These are phyloP conservation scores for Drosophila formosana DNA, from an alignment of 2,888 invertebrate species.

Conservation along the genomic window DNA sequence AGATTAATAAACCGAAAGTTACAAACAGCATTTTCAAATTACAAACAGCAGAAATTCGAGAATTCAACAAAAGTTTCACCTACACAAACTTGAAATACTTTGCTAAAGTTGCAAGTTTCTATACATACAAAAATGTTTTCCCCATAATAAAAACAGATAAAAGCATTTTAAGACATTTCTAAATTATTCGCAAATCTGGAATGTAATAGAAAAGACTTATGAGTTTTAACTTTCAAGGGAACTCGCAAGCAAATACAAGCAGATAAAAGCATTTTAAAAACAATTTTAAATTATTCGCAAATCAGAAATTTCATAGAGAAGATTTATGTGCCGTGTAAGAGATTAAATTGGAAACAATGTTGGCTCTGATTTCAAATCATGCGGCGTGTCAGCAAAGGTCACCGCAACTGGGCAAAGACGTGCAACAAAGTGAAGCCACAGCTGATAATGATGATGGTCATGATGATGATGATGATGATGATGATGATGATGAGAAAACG, in stretches of 20 bases:
- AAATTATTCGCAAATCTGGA: conserved; percentile 9
- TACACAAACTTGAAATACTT: neutral
- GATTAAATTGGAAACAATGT: conserved; percentile 46
- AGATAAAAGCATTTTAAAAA: neutral
- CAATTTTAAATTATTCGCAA: conserved; percentile 4
- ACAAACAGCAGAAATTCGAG: neutral
- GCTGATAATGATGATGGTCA: conserved; percentile 33
- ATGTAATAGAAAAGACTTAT: conserved; percentile 18
- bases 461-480: conserved; percentile 28
- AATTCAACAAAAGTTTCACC: neutral
- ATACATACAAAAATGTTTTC: neutral
- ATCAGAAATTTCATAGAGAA: conserved; percentile 2
- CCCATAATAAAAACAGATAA: neutral
- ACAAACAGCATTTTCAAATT: neutral
- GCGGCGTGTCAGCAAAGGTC: conserved; percentile 60
- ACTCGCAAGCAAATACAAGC: no score
- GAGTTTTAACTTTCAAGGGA: conserved; percentile 1
- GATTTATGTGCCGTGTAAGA: conserved; percentile 32
- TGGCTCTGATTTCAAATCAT: conserved; percentile 54
- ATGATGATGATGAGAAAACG: conserved; percentile 47
- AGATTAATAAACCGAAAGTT: neutral
- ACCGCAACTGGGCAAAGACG: conserved; percentile 47
- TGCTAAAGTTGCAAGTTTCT: neutral
- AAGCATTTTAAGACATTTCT: neutral
- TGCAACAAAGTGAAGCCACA: conserved; percentile 45